Percentiles rank a stretch among this genome's conserved stretches.
These are phyloP conservation scores for Anaspis maculata DNA, from an alignment of 2,888 invertebrate species.

Conservation along the genomic window DNA sequence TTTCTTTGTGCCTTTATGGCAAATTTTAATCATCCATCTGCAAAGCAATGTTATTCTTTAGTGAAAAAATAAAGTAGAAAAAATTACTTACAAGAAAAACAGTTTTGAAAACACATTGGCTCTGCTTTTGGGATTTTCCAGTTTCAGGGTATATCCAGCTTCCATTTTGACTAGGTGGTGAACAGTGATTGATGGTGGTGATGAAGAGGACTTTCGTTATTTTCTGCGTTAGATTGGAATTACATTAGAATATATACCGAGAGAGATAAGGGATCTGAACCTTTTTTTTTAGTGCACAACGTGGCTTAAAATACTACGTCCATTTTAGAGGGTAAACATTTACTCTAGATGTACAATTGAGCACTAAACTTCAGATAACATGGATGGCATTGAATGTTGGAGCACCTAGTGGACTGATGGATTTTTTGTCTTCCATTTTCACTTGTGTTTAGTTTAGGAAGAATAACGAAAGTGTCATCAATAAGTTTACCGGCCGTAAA, in stretches of 20 bases:
- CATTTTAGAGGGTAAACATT: no score
- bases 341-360: no score
- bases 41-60: slow-evolving; percentile 4
- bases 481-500: no score
- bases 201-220: no score
- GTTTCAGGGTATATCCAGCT: slow-evolving; percentile 21
- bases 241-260: background rate
- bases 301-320: background rate
- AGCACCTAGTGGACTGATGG: no score
- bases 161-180: slow-evolving; percentile 24
- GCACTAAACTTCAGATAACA: no score
- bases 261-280: background rate
- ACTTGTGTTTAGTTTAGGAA: no score
- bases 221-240: no score
- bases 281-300: background rate
- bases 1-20: slow-evolving; percentile 48
- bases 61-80: background rate
- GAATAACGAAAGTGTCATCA: no score
- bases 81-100: slow-evolving; percentile 26
- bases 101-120: slow-evolving; percentile 55
- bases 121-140: slow-evolving; percentile 49
- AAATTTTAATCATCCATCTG: slow-evolving; percentile 36
- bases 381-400: no score
- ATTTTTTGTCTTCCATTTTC: no score
- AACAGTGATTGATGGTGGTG: no score